Evolutionary conservation across 2,888 invertebrate species (phyloP), one percentile per base, ranked within the genome.

Genomic region (Apamea anceps): DNA sequence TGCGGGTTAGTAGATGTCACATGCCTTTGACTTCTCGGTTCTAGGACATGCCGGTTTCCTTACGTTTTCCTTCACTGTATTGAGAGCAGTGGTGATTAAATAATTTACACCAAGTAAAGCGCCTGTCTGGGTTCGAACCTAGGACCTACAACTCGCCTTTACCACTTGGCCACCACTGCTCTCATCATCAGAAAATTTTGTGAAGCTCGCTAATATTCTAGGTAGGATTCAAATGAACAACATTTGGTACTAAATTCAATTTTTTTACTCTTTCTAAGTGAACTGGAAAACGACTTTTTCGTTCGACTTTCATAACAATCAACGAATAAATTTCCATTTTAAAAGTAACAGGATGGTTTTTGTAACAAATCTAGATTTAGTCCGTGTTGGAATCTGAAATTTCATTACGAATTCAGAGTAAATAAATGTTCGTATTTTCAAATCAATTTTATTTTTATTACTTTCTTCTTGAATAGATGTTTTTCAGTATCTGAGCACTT

Each of bases 301-400:
- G 25, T 87, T 75, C 32, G 15, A 77, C 70, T 87, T 84, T 74
- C 37, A 45, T 68, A 65, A 75, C 51, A 63, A 76, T 80, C 76
- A 21, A 37, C 13, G 60, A 70, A 75, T 60, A 72, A 80, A 73
- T 80, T 75, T 79, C 4, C 21, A 84, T 80, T 85, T 84, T 62
- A 48, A 65, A 63, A 72, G 37, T 51, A 73, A 71, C 37, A 63
- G 51, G 5, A 68, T 25, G 25, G 2, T 70, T 66, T 73, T 65
- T 45, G 37, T 68, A 0, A 48, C 6, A 51, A 82, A 75, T 60
- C 62, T 66, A 37, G 28, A 51, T 75, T 73, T 60, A 71, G 60
- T 65, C 28, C 12, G 37, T 51, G 48, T 28, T 66, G 25, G n/a
- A 82, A 81, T 60, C 10, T 45, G 28, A 32, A 84, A 72, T 48